Base-by-base conservation (phyloP, 2,888 invertebrate genomes). In the Horisme vitalbata region DNA sequence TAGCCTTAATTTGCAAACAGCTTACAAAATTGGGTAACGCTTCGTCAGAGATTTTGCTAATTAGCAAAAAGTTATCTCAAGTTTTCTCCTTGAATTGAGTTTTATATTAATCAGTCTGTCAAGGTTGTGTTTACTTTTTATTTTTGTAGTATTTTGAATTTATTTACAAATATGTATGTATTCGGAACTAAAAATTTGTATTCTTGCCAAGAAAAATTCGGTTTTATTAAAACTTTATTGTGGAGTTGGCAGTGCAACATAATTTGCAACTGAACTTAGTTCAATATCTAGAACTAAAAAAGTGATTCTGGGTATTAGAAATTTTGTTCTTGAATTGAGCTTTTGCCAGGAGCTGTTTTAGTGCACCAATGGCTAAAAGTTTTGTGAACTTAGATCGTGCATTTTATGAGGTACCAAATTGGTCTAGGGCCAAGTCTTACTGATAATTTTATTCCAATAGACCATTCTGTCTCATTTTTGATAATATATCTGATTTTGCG, bases 151-250 rank as follows among this genome's bases (percentile, higher is more conserved):
- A 20, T 8, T 18, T 20, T 18, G 24, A 37, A 37, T 37, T 37
- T 14, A 32, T 45, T 14, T 8, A 15, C 11, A 27, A 32, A 38
- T 26, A 26, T n/a, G n/a, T 20, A 20, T 20, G 1, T 23, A 4
- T 34, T 3, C 36, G n/a, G 35, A 26, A 15, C 32, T 9, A 13
- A 20, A 21, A 37, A 26, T 26, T 35, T 45, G 34, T 28, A 39
- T 43, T 18, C 30, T 26, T 46, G 52, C 39, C 45, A 44, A 37
- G 26, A 43, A 38, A 48, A 28, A 39, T 49, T 47, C 41, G 38
- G n/a, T 18, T 44, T 27, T 34, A 34, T 26, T 32, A 13, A 37
- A 21, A 24, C 35, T 35, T 35, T 43, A 18, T 9, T 24, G 15
- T 27, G 13, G 36, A 31, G 27, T 38, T 38, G 38, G 48, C 35